These are phyloP conservation scores for Anser cygnoides DNA, from an alignment of 2,113 vertebrate species.

Conservation along the genomic window DNA sequence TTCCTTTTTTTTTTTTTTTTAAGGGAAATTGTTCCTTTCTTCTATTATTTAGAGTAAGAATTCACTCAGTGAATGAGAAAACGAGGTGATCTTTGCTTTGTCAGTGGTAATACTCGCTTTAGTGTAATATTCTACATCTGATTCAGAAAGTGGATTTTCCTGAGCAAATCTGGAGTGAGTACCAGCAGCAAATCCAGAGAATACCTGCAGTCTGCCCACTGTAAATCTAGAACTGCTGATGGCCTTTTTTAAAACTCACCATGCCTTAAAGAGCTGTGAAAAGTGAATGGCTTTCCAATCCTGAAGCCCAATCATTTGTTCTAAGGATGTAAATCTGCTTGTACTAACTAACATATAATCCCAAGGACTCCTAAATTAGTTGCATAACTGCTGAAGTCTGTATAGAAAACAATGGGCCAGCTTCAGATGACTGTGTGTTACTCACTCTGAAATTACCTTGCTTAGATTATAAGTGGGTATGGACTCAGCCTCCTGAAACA, in stretches of 20 bases:
- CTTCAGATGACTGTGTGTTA: neutral
- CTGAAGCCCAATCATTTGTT: conserved; percentile 20
- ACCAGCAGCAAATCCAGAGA: neutral
- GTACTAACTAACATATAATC: conserved; percentile 37
- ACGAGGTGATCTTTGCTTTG: neutral
- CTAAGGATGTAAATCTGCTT: conserved; percentile 20
- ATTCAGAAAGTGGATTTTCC: conserved; percentile 39
- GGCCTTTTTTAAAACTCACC: conserved; percentile 16
- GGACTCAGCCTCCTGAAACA: neutral
- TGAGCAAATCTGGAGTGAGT: conserved; percentile 17
- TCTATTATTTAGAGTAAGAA: neutral
- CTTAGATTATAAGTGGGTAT: neutral
- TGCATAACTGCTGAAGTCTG: conserved; percentile 10
- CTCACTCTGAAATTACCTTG: neutral
- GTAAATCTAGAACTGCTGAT: conserved; percentile 32
- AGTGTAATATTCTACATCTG: neutral
- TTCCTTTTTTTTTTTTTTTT: neutral
- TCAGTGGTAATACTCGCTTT: neutral
- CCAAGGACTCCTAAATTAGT: neutral
- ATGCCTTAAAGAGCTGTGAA: conserved; percentile 17
- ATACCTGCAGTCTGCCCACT: conserved; percentile 44
- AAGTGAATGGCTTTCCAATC: conserved; percentile 33
- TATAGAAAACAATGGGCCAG: neutral
- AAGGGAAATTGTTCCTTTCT: neutral
- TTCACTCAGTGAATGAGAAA: neutral